Evolutionary conservation across 1,140 invertebrate genomes (phyloP).

Genomic region (Oryctes rhinoceros): DNA sequence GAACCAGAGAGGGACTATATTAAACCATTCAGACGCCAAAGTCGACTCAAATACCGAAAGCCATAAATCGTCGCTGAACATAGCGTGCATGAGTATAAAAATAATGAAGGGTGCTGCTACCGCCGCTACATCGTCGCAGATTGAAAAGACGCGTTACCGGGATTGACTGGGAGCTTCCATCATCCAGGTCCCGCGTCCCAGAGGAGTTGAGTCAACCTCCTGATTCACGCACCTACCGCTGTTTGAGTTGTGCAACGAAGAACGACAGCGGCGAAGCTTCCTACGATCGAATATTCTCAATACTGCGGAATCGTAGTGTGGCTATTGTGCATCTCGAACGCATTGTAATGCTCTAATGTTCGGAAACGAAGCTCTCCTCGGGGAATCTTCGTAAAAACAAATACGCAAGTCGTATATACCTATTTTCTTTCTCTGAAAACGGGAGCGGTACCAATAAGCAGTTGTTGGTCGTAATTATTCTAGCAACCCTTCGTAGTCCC

Average conservation of each 20-base stretch:
- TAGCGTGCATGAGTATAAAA: slow-evolving; percentile 46
- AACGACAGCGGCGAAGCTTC: not conserved
- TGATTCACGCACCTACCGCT: slow-evolving; percentile 52
- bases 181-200: slow-evolving; percentile 55
- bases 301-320: slow-evolving; percentile 18
- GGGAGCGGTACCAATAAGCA: not conserved
- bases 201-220: slow-evolving; percentile 56
- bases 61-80: slow-evolving; percentile 36
- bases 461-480: not conserved
- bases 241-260: slow-evolving; percentile 12
- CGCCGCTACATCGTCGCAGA: slow-evolving; percentile 54
- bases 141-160: slow-evolving; percentile 59
- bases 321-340: slow-evolving; percentile 39
- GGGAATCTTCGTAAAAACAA: slow-evolving; percentile 21
- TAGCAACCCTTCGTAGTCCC: not conserved
- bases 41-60: slow-evolving; percentile 37
- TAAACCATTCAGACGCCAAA: slow-evolving; percentile 33
- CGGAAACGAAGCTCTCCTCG: slow-evolving; percentile 21
- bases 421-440: not conserved
- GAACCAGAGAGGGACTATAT: not conserved
- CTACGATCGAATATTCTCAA: slow-evolving; percentile 27
- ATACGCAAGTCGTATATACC: slow-evolving; percentile 9
- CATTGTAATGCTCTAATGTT: slow-evolving; percentile 41
- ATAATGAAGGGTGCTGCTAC: slow-evolving; percentile 55
- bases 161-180: slow-evolving; percentile 57